phyloP scores from a whole-genome alignment of 2,888 invertebrate species.

The Oconnorella tubifera region DNA sequence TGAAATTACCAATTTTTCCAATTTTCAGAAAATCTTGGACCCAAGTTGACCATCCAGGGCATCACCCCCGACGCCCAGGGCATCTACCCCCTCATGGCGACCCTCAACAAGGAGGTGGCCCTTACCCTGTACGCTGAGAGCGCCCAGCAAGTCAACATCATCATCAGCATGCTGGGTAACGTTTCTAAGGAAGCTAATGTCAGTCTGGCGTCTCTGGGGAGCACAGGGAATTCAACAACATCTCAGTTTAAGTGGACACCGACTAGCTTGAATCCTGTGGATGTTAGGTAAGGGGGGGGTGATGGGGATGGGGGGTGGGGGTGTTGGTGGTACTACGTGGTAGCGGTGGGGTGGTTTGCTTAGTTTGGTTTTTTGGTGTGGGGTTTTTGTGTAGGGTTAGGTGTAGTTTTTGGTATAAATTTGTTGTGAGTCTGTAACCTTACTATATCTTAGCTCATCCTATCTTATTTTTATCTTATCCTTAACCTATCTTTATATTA shows the following conservation, averaged over 20 bases:
- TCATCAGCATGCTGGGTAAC: slow-evolving; percentile 7
- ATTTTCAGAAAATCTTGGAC: slow-evolving; percentile 3
- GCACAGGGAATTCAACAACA: not conserved
- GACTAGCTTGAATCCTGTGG: slow-evolving; percentile 6
- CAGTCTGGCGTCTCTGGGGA: not conserved
- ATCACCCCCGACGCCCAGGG: slow-evolving; percentile 3
- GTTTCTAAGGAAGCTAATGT: slow-evolving; percentile 5
- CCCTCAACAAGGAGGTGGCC: slow-evolving; percentile 2
- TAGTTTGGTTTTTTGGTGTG: too few species aligned
- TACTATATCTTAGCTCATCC: too few species aligned
- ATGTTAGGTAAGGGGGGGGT: slow-evolving; percentile 9
- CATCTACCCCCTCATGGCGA: slow-evolving; percentile 1
- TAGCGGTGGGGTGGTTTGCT: slow-evolving; percentile 7
- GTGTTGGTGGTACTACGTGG: not conserved
- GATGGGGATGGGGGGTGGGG: slow-evolving; percentile 9
- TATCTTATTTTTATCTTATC: too few species aligned
- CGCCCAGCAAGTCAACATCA: slow-evolving; percentile 3
- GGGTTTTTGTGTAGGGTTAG: too few species aligned
- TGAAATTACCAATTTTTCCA: too few species aligned
- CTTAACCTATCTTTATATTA: too few species aligned
- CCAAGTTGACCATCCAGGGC: slow-evolving; percentile 5
- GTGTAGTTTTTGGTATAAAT: too few species aligned
- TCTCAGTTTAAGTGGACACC: slow-evolving; percentile 17
- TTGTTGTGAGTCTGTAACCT: too few species aligned
- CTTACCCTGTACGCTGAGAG: slow-evolving; percentile 7